Base-by-base conservation (phyloP, 2,113 vertebrate genomes). In the Bathybates hornii region DNA sequence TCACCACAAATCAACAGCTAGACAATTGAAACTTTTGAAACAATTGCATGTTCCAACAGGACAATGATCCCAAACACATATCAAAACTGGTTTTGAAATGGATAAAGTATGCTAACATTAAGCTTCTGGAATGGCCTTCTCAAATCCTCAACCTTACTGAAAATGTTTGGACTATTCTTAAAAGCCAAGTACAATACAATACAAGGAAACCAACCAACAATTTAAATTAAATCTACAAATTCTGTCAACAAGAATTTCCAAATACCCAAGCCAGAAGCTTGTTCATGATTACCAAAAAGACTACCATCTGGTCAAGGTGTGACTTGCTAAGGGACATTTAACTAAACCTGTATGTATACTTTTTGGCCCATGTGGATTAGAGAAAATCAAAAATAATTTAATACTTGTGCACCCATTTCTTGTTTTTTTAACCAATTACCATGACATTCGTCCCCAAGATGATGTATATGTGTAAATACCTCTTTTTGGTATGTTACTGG, bases 341-440 rank as follows among this genome's bases (percentile, higher is more conserved):
- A 38, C 19, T 66, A 38, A 38, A 66, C 34, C 34, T 38, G 17
- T 71, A 71, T 43, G n/a, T 24, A 24, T 41, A 24, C 36, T 71
- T 71, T 71, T 68, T 63, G 1, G 38, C 38, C 5, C 1, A 3
- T 41, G 0, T 24, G 32, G 32, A 24, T 68, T 41, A 68, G 0
- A 41, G n/a, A 43, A 43, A 43, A 71, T 43, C 12, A 9, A 71
- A 71, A 71, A 43, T 71, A 43, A 43, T 43, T 43, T 71, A 13
- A 73, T 43, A 73, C 13, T 73, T 6, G 8, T 10, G 38, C 5
- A 45, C 13, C 41, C 68, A 2, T 21, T 45, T 73, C 21, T 45
- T 73, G 8, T 27, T 73, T 45, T 73, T 27, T 16, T 16, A 73
- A 27, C 41, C 41, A 73, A 73, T 45, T 45, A 73, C n/a, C 5